A percentile compares a stretch with the other conserved stretches of the same genome.
Evolutionary conservation across 2,113 vertebrate genomes (phyloP).

Genomic region (Peromyscus leucopus): DNA sequence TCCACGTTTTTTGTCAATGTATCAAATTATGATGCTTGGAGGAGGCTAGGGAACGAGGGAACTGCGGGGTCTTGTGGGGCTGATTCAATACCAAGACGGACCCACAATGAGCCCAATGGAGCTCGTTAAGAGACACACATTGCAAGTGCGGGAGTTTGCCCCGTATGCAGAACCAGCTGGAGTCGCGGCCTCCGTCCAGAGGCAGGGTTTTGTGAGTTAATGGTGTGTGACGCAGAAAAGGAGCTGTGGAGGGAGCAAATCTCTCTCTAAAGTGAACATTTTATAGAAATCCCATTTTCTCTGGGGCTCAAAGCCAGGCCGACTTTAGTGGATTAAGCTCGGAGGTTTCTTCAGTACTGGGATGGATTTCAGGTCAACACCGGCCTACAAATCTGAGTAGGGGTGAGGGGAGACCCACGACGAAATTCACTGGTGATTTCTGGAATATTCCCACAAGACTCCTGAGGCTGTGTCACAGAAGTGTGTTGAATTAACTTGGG

Average conservation of each 20-base stretch:
- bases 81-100: constrained; percentile 33
- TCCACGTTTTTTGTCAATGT: constrained; percentile 18
- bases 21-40: neutral
- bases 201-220: constrained; percentile 81
- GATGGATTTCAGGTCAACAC: constrained; percentile 77
- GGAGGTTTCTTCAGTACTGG: constrained; percentile 68
- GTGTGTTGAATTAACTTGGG: neutral
- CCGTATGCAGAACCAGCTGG: constrained; percentile 42
- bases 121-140: neutral
- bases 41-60: neutral
- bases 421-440: neutral
- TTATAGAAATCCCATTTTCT: constrained; percentile 83
- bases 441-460: neutral
- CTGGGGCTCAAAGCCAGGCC: constrained; percentile 76
- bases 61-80: neutral
- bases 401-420: neutral
- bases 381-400: constrained; percentile 63
- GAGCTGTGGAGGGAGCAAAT: constrained; percentile 79
- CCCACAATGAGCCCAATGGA: neutral
- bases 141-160: neutral
- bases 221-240: constrained; percentile 78
- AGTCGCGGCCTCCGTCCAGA: constrained; percentile 46
- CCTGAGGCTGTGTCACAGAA: neutral
- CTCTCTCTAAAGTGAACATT: constrained; percentile 84
- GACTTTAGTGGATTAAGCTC: constrained; percentile 80